Evolutionary conservation across 2,888 invertebrate genomes (phyloP).

Genomic region (Lepidochitona cinerea): DNA sequence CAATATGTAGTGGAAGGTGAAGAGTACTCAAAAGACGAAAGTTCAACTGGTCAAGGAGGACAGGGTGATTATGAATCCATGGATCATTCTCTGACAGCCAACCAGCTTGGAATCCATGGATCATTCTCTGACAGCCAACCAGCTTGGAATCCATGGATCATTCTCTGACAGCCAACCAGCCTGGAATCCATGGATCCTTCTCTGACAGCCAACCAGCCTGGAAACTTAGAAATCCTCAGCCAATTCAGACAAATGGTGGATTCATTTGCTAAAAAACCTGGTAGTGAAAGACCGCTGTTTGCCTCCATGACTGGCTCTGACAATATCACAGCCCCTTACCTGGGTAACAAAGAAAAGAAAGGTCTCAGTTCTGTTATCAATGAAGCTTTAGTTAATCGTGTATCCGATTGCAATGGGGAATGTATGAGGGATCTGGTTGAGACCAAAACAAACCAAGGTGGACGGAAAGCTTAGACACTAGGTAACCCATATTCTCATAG

Average conservation of each 20-base stretch:
- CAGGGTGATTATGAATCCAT: constrained; percentile 16
- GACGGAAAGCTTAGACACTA: too few species aligned
- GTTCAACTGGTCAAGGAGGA: neutral
- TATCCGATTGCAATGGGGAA: constrained; percentile 33
- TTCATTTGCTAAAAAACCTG: constrained; percentile 54
- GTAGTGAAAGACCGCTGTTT: constrained; percentile 56
- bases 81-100: too few species aligned
- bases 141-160: too few species aligned
- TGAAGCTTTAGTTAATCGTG: constrained; percentile 29
- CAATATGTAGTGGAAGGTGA: constrained; percentile 31
- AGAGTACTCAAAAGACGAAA: neutral
- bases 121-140: too few species aligned
- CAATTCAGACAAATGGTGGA: constrained; percentile 52
- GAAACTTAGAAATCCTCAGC: constrained; percentile 42
- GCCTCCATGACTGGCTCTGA: constrained; percentile 38
- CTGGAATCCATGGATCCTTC: too few species aligned
- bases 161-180: too few species aligned
- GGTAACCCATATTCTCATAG: constrained; percentile 62
- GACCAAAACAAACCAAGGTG: too few species aligned
- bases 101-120: too few species aligned
- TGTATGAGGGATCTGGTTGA: constrained; percentile 38
- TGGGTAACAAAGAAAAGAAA: constrained; percentile 35
- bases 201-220: constrained; percentile 33
- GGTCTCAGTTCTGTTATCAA: constrained; percentile 40
- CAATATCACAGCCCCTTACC: constrained; percentile 49